phyloP scores from a whole-genome alignment of 2,888 invertebrate species.

The Latheticus oryzae region DNA sequence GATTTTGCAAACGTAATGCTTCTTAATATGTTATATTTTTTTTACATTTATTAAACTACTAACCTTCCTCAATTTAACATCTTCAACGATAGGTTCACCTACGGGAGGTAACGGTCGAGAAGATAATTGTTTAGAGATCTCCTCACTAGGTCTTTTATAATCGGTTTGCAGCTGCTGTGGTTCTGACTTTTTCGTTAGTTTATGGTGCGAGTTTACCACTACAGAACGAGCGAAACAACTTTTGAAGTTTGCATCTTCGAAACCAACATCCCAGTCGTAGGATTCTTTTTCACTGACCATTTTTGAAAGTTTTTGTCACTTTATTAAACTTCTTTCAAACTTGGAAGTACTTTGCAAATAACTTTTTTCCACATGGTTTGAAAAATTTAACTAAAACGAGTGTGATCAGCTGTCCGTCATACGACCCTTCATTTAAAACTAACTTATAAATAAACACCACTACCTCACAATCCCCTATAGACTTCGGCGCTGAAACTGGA shows the following conservation, averaged over 20 bases:
- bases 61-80: slow-evolving; percentile 50
- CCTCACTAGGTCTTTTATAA: slow-evolving; percentile 19
- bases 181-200: slow-evolving; percentile 48
- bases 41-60: slow-evolving; percentile 30
- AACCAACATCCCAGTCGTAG: slow-evolving; percentile 55
- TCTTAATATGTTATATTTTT: slow-evolving; percentile 3
- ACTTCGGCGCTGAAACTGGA: slow-evolving; percentile 15
- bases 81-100: slow-evolving; percentile 27
- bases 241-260: slow-evolving; percentile 59
- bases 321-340: too few relatives aligned
- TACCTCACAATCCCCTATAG: slow-evolving; percentile 7
- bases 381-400: too few relatives aligned
- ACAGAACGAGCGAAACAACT: slow-evolving; percentile 64
- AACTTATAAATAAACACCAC: neutral
- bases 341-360: too few relatives aligned
- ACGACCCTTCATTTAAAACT: neutral
- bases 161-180: slow-evolving; percentile 43
- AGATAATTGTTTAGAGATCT: slow-evolving; percentile 23
- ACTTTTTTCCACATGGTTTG: too few relatives aligned
- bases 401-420: too few relatives aligned
- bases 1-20: neutral
- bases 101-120: slow-evolving; percentile 12
- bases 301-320: too few relatives aligned
- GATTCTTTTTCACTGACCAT: slow-evolving; percentile 53
- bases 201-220: slow-evolving; percentile 61